Evolutionary conservation across 2,888 invertebrate species (phyloP).

Genomic region (Hirtodrosophila alboralis): DNA sequence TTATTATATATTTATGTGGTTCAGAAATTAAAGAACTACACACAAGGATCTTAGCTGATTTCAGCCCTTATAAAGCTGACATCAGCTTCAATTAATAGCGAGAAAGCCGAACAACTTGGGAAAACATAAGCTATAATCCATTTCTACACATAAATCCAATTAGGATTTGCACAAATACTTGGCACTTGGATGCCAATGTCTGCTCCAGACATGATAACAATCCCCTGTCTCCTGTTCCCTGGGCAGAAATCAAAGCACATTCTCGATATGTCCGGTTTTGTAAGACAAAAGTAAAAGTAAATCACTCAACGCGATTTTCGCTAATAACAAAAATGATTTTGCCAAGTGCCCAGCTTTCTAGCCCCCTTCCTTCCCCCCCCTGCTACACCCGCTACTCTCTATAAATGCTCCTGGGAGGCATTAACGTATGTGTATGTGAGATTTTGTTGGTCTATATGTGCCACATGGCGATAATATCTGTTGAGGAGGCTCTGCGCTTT

Average conservation of each 20-base stretch:
- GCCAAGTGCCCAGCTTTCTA: conserved; percentile 50
- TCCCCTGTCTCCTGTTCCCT: conserved; percentile 9
- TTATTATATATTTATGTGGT: not conserved
- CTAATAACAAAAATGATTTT: conserved; percentile 81
- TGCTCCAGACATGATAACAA: conserved; percentile 56
- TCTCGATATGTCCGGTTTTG: conserved; percentile 35
- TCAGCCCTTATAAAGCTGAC: conserved; percentile 9
- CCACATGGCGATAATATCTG: conserved; percentile 59
- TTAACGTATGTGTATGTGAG: conserved; percentile 51
- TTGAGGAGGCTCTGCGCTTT: conserved; percentile 31
- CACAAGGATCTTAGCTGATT: conserved; percentile 4
- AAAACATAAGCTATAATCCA: conserved; percentile 76
- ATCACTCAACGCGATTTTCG: conserved; percentile 79
- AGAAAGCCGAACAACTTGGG: conserved; percentile 41
- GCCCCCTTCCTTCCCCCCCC: not conserved
- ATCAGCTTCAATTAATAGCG: conserved; percentile 60
- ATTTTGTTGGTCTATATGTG: conserved; percentile 33
- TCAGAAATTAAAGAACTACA: conserved; percentile 13
- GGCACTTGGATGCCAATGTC: conserved; percentile 57
- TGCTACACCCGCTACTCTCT: not conserved
- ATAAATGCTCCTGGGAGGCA: conserved; percentile 76
- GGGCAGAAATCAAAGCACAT: conserved; percentile 63
- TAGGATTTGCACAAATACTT: conserved; percentile 72
- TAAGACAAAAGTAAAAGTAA: conserved; percentile 78
- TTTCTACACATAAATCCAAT: conserved; percentile 79